Base-by-base conservation (phyloP, 2,797 vertebrate genomes). In the Characodon lateralis region DNA sequence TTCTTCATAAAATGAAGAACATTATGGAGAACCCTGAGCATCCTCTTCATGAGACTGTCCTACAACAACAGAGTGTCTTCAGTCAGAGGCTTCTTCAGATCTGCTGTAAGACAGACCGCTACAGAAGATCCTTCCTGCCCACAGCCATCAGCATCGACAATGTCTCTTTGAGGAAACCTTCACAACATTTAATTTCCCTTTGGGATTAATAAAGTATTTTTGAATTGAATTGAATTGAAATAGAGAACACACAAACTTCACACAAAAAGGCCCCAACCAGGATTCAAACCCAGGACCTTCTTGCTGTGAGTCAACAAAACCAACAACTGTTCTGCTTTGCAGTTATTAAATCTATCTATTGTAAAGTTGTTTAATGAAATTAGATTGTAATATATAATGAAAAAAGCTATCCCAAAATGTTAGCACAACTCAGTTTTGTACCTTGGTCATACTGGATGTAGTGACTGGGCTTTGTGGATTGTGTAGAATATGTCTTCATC, bases 381-480 rank as follows among this genome's bases (percentile, higher is more conserved):
- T 31, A 63, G 16, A 35, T 35, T 31, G 14, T 59, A 28, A 28
- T 28, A 14, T 16, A 59, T 28, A 2, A 16, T 59, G 4, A 61
- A 16, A 61, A 16, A 59, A 28, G 13, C 16, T 63, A 16, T 6
- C 14, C 6, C 14, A 35, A 63, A 14, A 18, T 35, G 16, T 39
- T 22, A 22, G 8, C 12, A 41, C 8, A 65, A 18, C 13, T 43
- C 0, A 22, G 0, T 43, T 1, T 1, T 0, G 53, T 86, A 96
- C 95, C 95, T 93, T 96, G 95, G 74, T 96, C 95, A 9, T 94
- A 96, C 63, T 96, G 95, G 51, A 96, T 73, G 71, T 92, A 93
- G 18, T 96, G 92, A 2, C 78, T 69, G 0, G 94, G 92, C 69
- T 95, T 90, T 0, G 18, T 83, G 35, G 95, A 84, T 78, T 85